Evolutionary conservation across 2,888 invertebrate species (phyloP).

Genomic region (Pandemis corylana): DNA sequence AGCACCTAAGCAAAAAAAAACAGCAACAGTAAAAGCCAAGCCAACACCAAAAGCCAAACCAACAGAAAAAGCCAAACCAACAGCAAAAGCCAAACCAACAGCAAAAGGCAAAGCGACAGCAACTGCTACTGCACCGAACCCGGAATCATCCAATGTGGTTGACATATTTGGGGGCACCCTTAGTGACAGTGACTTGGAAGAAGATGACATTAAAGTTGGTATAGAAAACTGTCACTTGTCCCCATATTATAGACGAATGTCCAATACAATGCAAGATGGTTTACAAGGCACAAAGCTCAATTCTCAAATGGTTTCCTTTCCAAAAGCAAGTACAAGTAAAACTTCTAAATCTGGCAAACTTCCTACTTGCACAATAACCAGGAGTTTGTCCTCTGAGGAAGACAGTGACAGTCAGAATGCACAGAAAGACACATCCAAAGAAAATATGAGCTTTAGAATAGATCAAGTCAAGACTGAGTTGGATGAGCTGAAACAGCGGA

Average conservation of each 20-base stretch:
- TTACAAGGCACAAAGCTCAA: constrained; percentile 71
- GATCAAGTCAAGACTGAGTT: constrained; percentile 90
- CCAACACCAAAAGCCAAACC: too few relatives aligned
- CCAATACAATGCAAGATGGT: constrained; percentile 82
- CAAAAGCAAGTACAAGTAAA: constrained; percentile 56
- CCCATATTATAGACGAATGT: constrained; percentile 89
- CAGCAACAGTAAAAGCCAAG: constrained; percentile 24
- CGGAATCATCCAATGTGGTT: constrained; percentile 72
- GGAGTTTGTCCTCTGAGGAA: constrained; percentile 66
- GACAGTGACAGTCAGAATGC: constrained; percentile 63
- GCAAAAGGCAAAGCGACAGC: constrained; percentile 35
- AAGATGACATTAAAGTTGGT: constrained; percentile 91
- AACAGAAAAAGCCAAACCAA: constrained; percentile 43
- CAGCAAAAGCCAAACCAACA: constrained; percentile 46
- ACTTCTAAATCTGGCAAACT: constrained; percentile 55
- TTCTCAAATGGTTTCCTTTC: constrained; percentile 67
- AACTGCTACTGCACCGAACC: constrained; percentile 53
- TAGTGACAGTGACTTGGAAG: constrained; percentile 93
- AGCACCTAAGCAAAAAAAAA: constrained; percentile 48
- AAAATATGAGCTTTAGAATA: constrained; percentile 87
- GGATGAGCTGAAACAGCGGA: constrained; percentile 89
- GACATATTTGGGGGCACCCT: constrained; percentile 97
- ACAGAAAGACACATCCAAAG: constrained; percentile 66
- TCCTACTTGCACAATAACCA: constrained; percentile 54
- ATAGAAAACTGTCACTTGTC: constrained; percentile 92